Evolutionary conservation across 2,888 invertebrate genomes (phyloP).

Genomic region (Pogonocherus hispidulus): DNA sequence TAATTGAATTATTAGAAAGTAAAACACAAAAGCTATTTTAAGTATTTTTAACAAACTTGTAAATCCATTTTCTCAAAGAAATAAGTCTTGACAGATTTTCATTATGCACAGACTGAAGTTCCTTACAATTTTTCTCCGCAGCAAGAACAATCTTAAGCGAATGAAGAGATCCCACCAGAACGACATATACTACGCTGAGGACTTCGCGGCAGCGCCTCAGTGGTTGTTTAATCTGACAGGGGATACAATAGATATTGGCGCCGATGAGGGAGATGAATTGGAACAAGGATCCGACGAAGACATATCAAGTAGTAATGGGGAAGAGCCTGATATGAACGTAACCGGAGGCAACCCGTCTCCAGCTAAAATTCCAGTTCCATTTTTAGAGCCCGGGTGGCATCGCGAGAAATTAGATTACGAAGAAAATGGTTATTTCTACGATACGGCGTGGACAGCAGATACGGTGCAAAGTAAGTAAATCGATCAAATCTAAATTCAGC

Average conservation of each 20-base stretch:
- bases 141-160: slow-evolving; percentile 31
- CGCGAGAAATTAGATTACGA: slow-evolving; percentile 61
- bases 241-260: slow-evolving; percentile 67
- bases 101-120: neutral
- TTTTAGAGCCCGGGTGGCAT: slow-evolving; percentile 49
- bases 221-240: slow-evolving; percentile 69
- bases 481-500: neutral
- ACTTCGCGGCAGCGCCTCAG: slow-evolving; percentile 36
- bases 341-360: slow-evolving; percentile 34
- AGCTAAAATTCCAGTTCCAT: slow-evolving; percentile 2
- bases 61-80: no score
- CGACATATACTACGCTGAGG: slow-evolving; percentile 11
- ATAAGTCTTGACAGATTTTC: neutral
- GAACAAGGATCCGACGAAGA: slow-evolving; percentile 36
- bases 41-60: no score
- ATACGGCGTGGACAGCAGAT: slow-evolving; percentile 66
- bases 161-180: slow-evolving; percentile 25
- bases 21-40: no score
- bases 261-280: slow-evolving; percentile 48
- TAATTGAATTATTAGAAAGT: no score
- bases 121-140: slow-evolving; percentile 34
- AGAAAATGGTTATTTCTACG: slow-evolving; percentile 69
- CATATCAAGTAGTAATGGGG: slow-evolving; percentile 40
- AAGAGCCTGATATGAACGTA: slow-evolving; percentile 34
- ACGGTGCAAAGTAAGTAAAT: slow-evolving; percentile 51